These are phyloP conservation scores for Plotosus lineatus DNA, from an alignment of 2,113 vertebrate species.

Conservation along the genomic window DNA sequence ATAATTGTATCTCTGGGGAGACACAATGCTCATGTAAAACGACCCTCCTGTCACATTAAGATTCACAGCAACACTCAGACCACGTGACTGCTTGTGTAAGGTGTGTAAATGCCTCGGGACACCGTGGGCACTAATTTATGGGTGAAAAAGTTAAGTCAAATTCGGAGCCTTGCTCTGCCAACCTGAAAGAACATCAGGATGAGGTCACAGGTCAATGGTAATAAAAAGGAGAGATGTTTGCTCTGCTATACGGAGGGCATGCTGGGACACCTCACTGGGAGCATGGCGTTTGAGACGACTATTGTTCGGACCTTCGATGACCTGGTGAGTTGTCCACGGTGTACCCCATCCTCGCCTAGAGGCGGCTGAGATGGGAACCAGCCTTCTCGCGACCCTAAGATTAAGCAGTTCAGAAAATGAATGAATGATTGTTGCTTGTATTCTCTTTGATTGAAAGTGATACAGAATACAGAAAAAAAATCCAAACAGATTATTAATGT, in stretches of 20 bases:
- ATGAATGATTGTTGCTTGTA: not conserved
- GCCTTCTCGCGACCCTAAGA: too few relatives aligned
- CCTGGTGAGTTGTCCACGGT: too few relatives aligned
- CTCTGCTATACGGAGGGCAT: not conserved
- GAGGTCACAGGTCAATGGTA: not conserved
- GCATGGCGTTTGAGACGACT: not conserved
- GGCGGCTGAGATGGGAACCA: too few relatives aligned
- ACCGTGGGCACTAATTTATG: not conserved
- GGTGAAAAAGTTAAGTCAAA: conserved; percentile 3
- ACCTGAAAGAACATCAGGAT: too few relatives aligned
- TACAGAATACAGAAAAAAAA: not conserved
- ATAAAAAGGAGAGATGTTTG: not conserved
- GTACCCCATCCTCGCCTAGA: too few relatives aligned
- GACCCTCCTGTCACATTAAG: not conserved
- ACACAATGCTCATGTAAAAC: not conserved
- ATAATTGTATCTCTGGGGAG: conserved; percentile 32
- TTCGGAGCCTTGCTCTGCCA: too few relatives aligned
- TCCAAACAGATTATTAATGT: not conserved
- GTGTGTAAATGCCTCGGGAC: not conserved
- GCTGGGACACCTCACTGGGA: not conserved
- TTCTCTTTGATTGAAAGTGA: not conserved
- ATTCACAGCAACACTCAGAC: not conserved
- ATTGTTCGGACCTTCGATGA: too few relatives aligned
- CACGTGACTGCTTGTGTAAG: conserved; percentile 1
- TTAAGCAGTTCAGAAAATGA: too few relatives aligned